A percentile compares a stretch with the other conserved stretches of the same genome.
Conservation (phyloP, 92 coral and sea anemone genomes). For the Porites rus region DNA sequence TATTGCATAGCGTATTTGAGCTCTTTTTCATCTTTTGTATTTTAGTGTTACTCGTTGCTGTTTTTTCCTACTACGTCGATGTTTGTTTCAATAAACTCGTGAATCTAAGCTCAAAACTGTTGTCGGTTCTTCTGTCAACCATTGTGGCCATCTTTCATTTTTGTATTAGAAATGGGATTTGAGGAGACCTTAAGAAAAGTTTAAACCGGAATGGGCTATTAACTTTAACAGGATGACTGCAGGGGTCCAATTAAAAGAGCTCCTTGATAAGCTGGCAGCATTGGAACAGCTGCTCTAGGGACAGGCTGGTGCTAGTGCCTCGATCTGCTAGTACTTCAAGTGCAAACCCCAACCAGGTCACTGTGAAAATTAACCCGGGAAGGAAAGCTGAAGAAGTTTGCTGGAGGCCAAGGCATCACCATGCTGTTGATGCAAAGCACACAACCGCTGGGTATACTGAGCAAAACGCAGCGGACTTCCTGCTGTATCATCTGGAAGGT, state of each 20-base stretch:
- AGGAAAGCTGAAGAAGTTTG: conserved; percentile 34
- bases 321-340: background rate
- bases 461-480: too few species aligned
- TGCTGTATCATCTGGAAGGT: too few species aligned
- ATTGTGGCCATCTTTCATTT: background rate
- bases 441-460: too few species aligned
- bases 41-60: too few species aligned
- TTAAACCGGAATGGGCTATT: conserved; percentile 26
- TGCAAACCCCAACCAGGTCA: background rate
- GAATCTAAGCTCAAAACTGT: too few species aligned
- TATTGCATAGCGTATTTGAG: too few species aligned
- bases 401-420: conserved; percentile 10
- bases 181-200: conserved; percentile 6
- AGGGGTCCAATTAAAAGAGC: background rate
- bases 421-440: too few species aligned
- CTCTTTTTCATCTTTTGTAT: too few species aligned
- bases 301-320: conserved; percentile 3
- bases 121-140: too few species aligned
- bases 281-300: conserved; percentile 7
- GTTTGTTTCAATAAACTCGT: too few species aligned
- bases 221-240: background rate
- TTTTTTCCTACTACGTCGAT: too few species aligned
- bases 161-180: conserved; percentile 15
- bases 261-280: conserved; percentile 17
- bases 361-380: conserved; percentile 40